Base-by-base conservation (phyloP, 2,113 vertebrate genomes). In the Podarcis raffonei region DNA sequence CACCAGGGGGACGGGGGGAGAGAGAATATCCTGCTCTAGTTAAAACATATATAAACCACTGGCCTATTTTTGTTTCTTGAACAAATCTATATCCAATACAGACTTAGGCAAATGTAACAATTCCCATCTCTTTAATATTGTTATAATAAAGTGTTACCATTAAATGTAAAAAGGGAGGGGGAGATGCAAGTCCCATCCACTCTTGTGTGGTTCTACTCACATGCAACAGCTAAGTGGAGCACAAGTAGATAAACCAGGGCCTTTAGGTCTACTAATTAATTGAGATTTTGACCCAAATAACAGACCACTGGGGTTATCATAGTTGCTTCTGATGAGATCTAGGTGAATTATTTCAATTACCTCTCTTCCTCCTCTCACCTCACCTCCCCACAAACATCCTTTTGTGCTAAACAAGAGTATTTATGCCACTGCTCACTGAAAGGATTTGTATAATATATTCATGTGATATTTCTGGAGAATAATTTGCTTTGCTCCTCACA, bases 101-200 rank as follows among this genome's bases (percentile, higher is more conserved):
- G n/a, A 72, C 48, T 53, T 62, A 62, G 16, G 59, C 59, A 62
- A 62, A 20, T 20, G 3, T 62, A 74, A 35, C 15, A 6, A 74
- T 15, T 35, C 9, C 32, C 35, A 35, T 35, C 72, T 74, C n/a
- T 74, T 74, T 18, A 62, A 62, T 20, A 2, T 20, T 13, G n/a
- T 18, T 74, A 88, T 93, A 75, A 95, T 94, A 93, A 95, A 95
- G 92, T 91, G 84, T 94, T 95, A 89, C 93, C 91, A 90, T 89
- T 89, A 66, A 87, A 71, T 37, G 57, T 32, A 15, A 57, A 57
- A 0, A 87, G 39, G 74, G 59, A 62, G 39, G 72, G 72, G 23
- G 32, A n/a, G 23, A 30, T 48, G 37, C 23, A 83, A 37, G 5
- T 30, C 35, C 5, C 25, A 83, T 42, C 3, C 6, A 18, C 23